Conservation (phyloP, 1,140 invertebrate genomes). For the Plectus sambesii region DNA sequence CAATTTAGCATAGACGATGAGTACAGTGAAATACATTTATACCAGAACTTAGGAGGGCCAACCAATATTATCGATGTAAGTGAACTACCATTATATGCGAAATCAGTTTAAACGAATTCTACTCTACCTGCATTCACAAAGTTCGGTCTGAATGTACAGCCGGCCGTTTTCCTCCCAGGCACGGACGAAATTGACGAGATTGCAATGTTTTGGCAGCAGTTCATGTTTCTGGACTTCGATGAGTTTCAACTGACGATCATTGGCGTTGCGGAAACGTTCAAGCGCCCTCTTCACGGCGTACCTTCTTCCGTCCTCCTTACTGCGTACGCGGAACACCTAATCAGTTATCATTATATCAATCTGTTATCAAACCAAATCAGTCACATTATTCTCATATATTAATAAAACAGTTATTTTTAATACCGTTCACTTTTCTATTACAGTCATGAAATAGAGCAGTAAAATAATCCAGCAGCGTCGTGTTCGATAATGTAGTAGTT, state of each 20-base stretch:
- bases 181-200: slow-evolving; percentile 58
- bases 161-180: slow-evolving; percentile 64
- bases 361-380: slow-evolving; percentile 2
- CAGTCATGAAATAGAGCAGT: slow-evolving; percentile 2
- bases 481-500: not conserved
- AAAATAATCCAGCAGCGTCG: not conserved
- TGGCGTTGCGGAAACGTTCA: slow-evolving; percentile 54
- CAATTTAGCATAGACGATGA: too few relatives aligned
- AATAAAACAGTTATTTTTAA: not conserved
- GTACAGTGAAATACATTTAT: too few relatives aligned
- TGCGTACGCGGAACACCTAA: slow-evolving; percentile 55
- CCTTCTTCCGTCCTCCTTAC: slow-evolving; percentile 55
- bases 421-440: not conserved
- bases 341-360: slow-evolving; percentile 11
- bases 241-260: slow-evolving; percentile 55
- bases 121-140: slow-evolving; percentile 54
- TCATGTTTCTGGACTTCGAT: slow-evolving; percentile 62
- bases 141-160: slow-evolving; percentile 63
- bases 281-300: slow-evolving; percentile 62
- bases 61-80: too few relatives aligned
- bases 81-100: slow-evolving; percentile 42
- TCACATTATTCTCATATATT: not conserved
- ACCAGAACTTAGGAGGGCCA: too few relatives aligned
- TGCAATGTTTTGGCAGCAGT: slow-evolving; percentile 56
- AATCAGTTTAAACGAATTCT: slow-evolving; percentile 2